Evolutionary conservation across 2,888 invertebrate species (phyloP), one percentile per base, ranked within the genome.

Genomic region (Corbicula japonica): DNA sequence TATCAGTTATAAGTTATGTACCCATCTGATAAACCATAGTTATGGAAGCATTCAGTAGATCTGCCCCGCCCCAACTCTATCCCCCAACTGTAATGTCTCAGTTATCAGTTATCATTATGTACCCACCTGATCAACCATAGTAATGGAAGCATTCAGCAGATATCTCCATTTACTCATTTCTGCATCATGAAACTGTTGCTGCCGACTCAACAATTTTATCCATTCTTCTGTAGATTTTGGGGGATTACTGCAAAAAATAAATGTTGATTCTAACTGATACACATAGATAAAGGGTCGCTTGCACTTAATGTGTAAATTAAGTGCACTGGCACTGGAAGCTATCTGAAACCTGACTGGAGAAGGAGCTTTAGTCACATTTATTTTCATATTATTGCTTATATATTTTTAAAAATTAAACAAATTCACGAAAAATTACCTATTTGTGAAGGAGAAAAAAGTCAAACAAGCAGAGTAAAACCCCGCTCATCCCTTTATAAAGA

Each of bases 81-180:
- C 48, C 48, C 48, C 48, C 23, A 48, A 48, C 48, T 21, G 15
- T n/a, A 21, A 23, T 48, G 23, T 23, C 48, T 48, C 21, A 48
- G n/a, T 12, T 4, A 48, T 23, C 48, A 48, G n/a, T n/a, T 8
- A 4, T 48, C 30, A 46, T 23, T 34, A 34, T 44, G 2, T 30
- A 35, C 76, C 62, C 76, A 93, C 93, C 88, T 93, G 91, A 60
- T 93, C 93, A 52, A 94, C 86, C 44, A 94, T 89, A 54, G 90
- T 83, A 77, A 94, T 91, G 30, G 93, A 93, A 0, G 93, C 88
- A 23, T 91, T 86, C 26, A 94, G 86, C 26, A 94, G 91, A 65
- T 94, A 92, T 78, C 97, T 95, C 98, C 98, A 98, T 90, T 96
- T 96, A 82, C 95, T 95, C 93, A 97, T 95, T 94, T 98, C 97